Evolutionary conservation across 2,797 vertebrate genomes (phyloP).

Genomic region (Limnodromus scolopaceus): DNA sequence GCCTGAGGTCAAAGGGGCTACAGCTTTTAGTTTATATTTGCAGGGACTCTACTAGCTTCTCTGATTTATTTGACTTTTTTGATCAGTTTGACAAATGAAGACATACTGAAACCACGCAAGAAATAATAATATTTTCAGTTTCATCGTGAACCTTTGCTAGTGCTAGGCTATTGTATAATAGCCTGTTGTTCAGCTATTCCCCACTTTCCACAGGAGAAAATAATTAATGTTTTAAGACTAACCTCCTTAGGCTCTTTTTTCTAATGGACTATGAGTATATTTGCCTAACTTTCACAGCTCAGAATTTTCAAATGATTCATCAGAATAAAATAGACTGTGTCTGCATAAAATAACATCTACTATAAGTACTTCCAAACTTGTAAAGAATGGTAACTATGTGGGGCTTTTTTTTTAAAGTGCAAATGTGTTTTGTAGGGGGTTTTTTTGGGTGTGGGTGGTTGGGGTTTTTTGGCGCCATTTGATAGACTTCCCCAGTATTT

Average conservation of each 20-base stretch:
- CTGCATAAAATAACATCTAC: background rate
- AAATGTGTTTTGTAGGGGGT: background rate
- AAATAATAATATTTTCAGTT: background rate
- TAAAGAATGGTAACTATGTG: background rate
- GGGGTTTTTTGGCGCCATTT: background rate
- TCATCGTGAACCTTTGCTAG: background rate
- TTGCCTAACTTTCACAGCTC: conserved; percentile 14
- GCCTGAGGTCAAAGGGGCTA: background rate
- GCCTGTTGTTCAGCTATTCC: background rate
- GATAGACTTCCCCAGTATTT: background rate
- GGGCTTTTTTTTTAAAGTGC: background rate
- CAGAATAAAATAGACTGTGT: background rate
- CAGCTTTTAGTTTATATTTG: conserved; percentile 28
- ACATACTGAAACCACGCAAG: background rate
- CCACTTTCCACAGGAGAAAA: background rate
- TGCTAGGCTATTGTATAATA: background rate
- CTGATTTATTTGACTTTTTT: conserved; percentile 37
- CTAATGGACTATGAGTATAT: conserved; percentile 19
- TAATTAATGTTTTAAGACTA: conserved; percentile 33
- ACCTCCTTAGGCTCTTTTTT: conserved; percentile 16
- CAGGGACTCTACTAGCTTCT: background rate
- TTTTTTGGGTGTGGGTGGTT: background rate
- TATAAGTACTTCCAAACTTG: background rate
- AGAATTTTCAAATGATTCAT: conserved; percentile 16
- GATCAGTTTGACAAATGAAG: conserved; percentile 36